Evolutionary conservation across 2,888 invertebrate genomes (phyloP).

Genomic region (Morpho achilles): DNA sequence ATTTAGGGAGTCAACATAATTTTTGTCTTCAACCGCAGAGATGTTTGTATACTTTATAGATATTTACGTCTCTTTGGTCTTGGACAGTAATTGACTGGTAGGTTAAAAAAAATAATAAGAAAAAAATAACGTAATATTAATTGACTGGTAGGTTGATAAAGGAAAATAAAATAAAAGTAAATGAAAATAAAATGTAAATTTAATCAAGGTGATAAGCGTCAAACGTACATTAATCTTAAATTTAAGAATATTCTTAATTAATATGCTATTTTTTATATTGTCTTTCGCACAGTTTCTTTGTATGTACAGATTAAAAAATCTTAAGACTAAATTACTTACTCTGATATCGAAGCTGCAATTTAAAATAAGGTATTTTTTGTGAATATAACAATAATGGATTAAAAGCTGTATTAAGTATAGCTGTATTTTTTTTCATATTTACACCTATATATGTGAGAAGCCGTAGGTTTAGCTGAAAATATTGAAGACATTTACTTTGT

Average conservation of each 20-base stretch:
- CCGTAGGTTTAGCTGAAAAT: too few species aligned
- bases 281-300: conserved; percentile 52
- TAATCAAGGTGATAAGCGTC: conserved; percentile 23
- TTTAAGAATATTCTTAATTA: neutral
- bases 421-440: too few species aligned
- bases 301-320: conserved; percentile 29
- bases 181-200: conserved; percentile 30
- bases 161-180: conserved; percentile 39
- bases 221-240: conserved; percentile 7
- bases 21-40: conserved; percentile 22
- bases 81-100: conserved; percentile 68
- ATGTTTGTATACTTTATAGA: conserved; percentile 1
- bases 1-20: conserved; percentile 74
- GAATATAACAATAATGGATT: too few species aligned
- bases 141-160: conserved; percentile 68
- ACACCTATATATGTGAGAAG: too few species aligned
- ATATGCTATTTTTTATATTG: conserved; percentile 45
- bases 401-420: too few species aligned
- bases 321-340: conserved; percentile 11
- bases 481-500: too few species aligned
- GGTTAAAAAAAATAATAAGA: conserved; percentile 42
- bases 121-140: conserved; percentile 43
- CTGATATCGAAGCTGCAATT: too few species aligned
- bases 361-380: too few species aligned
- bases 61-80: conserved; percentile 11